Evolutionary conservation across 1,140 invertebrate genomes (phyloP), one percentile per base, ranked within the genome.

Genomic region (Zaprionus taronus): DNA sequence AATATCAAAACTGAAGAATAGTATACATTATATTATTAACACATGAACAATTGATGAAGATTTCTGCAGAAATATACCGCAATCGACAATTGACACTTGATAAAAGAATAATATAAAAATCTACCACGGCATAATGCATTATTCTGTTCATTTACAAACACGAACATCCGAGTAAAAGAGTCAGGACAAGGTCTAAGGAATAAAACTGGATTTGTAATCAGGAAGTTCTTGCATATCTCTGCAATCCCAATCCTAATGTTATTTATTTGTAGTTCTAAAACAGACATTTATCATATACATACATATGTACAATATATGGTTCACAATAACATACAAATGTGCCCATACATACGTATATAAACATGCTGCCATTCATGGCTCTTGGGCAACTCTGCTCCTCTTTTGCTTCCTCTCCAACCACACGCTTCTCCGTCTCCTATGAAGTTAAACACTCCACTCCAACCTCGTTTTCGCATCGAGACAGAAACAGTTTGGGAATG

Each of bases 401-500:
- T 2, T 24, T 26, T 12, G 34, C 31, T 11, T n/a, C 47, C 5
- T n/a, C 15, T 22, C 28, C 14, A 15, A 36, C 15, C 22, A n/a
- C 15, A 20, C 4, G 20, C 9, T 41, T 14, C n/a, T 20, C n/a
- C 31, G 12, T 67, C 71, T 72, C 63, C 55, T 60, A 60, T 51
- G 38, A 58, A 31, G 47, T 55, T 70, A 22, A 36, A n/a, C 34
- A 34, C 71, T 34, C 60, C 44, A 44, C 24, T 41, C 24, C 22
- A 41, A 28, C 31, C 47, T 2, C 26, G 47, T 38, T 28, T 60
- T 36, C 28, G 7, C 53, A n/a, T 12, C 67, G 34, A 15, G 34
- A 34, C n/a, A 11, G 84, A 79, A 90, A 89, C 84, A 55, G 34
- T 89, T 81, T 76, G 84, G 84, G 69, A 89, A 69, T 66, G 84